A percentile compares a stretch with the other conserved stretches of the same genome.
These are phyloP conservation scores for Pituophis catenifer DNA, from an alignment of 2,113 vertebrate species.

Conservation along the genomic window DNA sequence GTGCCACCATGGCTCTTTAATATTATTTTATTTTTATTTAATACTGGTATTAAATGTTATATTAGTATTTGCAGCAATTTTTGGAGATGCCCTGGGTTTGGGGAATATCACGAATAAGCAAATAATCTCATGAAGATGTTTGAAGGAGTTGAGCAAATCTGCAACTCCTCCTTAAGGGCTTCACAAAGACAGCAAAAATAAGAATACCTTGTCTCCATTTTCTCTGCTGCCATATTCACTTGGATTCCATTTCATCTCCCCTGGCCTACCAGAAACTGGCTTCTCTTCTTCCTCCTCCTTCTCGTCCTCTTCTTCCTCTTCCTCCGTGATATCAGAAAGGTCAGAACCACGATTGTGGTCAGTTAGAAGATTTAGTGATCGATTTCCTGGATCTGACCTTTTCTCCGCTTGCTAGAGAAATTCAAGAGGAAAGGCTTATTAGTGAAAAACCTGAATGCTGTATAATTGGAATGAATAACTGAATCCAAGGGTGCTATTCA, in stretches of 20 bases:
- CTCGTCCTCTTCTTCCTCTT: slow-evolving; percentile 89
- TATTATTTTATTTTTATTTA: no score
- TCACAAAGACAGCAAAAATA: background rate
- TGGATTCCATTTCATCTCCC: slow-evolving; percentile 57
- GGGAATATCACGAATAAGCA: background rate
- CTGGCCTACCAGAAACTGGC: slow-evolving; percentile 48
- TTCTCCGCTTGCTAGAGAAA: slow-evolving; percentile 68
- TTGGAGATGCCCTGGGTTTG: background rate
- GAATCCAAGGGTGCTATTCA: background rate
- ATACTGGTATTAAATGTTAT: background rate
- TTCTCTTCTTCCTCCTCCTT: slow-evolving; percentile 48
- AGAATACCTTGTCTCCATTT: slow-evolving; percentile 76
- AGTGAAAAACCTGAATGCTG: background rate
- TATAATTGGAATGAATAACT: background rate
- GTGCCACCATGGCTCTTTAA: no score
- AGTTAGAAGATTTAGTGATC: slow-evolving; percentile 67
- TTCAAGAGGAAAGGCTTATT: slow-evolving; percentile 7
- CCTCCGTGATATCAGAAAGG: slow-evolving; percentile 95
- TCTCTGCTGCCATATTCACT: slow-evolving; percentile 59
- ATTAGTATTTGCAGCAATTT: background rate
- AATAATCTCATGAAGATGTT: background rate
- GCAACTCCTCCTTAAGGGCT: background rate
- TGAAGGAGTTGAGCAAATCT: background rate
- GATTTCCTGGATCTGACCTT: slow-evolving; percentile 60
- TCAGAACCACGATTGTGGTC: slow-evolving; percentile 89